Base-by-base conservation (phyloP, 2,888 invertebrate genomes). In the Leucophora obtusa region DNA sequence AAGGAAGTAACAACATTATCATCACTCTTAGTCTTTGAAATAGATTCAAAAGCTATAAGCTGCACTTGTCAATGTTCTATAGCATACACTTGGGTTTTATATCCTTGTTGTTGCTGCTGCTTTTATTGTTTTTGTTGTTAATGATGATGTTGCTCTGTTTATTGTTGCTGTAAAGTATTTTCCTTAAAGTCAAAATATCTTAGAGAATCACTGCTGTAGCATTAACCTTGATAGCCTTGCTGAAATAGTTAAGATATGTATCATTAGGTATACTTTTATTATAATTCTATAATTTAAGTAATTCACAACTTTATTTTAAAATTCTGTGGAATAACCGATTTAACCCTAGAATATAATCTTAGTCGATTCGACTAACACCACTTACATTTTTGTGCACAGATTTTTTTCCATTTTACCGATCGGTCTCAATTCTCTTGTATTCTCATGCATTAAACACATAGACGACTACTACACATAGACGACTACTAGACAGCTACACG, bases 61-160 rank as follows among this genome's bases (percentile, higher is more conserved):
- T 75, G 51, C 68, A 72, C 33, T 68, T 75, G 79, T 56, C 71
- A 68, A 71, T 71, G 28, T 75, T 71, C 15, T 15, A 50, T 35
- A 18, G 28, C 14, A 62, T 33, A 47, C 58, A 47, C 53, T 47
- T 24, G 33, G 51, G 18, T 62, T 63, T 70, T 69, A 66, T 71
- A n/a, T 14, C 33, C 10, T 38, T 66, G 21, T 18, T 54, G 33
- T 47, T 58, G 28, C 28, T 73, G 9, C 24, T 74, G 35, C 17
- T 62, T 43, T 50, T 21, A n/a, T 21, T 62, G 51, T 38, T 53
- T 10, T 17, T 68, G 59, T 14, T 33, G 47, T 11, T 43, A 35
- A n/a, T 68, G 51, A 51, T 24, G 24, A 58, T 59, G 24, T 11
- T 70, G 43, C 1, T 28, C 4, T 28, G 24, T 3, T 5, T 24